phyloP scores from a whole-genome alignment of 2,888 invertebrate species.

The Resseliella maxima region DNA sequence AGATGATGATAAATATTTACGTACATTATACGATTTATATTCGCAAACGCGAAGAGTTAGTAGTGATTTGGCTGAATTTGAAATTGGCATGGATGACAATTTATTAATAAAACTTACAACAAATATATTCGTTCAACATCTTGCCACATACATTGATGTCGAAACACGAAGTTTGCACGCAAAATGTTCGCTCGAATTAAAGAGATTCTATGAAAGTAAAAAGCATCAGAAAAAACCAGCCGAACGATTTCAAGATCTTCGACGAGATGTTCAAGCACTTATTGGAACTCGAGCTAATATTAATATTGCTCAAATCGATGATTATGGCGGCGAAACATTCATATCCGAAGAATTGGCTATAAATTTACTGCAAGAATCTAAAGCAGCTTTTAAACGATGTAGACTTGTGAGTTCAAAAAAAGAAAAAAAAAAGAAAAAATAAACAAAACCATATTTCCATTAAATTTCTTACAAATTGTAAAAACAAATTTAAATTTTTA shows the following conservation, averaged over 20 bases:
- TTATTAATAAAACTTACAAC: slow-evolving; percentile 82
- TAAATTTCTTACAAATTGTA: too few relatives aligned
- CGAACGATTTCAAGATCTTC: slow-evolving; percentile 90
- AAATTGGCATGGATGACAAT: slow-evolving; percentile 82
- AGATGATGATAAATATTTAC: slow-evolving; percentile 89
- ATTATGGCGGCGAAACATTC: slow-evolving; percentile 97
- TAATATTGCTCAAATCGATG: slow-evolving; percentile 93
- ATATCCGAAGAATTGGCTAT: slow-evolving; percentile 94
- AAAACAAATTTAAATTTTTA: too few relatives aligned
- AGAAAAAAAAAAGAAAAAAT: too few relatives aligned
- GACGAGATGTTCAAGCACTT: slow-evolving; percentile 92
- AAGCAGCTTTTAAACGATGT: slow-evolving; percentile 89
- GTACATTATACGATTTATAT: slow-evolving; percentile 89
- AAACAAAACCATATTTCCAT: too few relatives aligned
- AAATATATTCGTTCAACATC: slow-evolving; percentile 83
- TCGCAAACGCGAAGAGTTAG: slow-evolving; percentile 84
- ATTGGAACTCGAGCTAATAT: slow-evolving; percentile 92
- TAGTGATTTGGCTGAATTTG: slow-evolving; percentile 77
- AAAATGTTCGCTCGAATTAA: slow-evolving; percentile 79
- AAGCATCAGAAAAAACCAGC: slow-evolving; percentile 95
- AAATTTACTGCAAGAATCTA: slow-evolving; percentile 88
- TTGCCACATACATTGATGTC: slow-evolving; percentile 81
- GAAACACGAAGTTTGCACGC: slow-evolving; percentile 84
- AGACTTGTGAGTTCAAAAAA: slow-evolving; percentile 80
- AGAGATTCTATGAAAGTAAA: slow-evolving; percentile 87